These are phyloP conservation scores for Larimichthys crocea DNA, from an alignment of 2,113 vertebrate genomes.

Conservation along the genomic window DNA sequence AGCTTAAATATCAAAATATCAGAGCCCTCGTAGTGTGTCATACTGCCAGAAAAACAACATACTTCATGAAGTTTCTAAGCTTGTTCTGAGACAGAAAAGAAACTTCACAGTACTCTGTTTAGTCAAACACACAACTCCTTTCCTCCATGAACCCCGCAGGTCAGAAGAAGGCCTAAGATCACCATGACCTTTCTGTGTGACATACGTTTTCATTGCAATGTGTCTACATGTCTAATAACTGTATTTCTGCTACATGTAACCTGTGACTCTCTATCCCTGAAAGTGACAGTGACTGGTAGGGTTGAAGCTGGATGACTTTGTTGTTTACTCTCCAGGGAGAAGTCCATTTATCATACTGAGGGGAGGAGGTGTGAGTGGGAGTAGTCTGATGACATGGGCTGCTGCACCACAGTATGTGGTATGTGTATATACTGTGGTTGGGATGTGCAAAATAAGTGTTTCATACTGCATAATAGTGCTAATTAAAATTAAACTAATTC, in stretches of 20 bases:
- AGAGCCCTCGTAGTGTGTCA: too few species aligned
- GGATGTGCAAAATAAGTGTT: neutral
- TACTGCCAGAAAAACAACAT: neutral
- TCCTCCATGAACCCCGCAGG: neutral
- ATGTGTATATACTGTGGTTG: constrained; percentile 6
- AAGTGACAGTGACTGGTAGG: constrained; percentile 62
- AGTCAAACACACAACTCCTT: neutral
- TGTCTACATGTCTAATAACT: constrained; percentile 46
- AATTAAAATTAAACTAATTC: neutral
- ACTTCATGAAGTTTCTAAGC: neutral
- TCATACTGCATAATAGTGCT: neutral
- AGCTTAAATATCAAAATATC: neutral
- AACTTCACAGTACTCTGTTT: neutral
- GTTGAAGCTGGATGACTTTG: constrained; percentile 69
- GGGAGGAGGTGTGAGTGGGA: constrained; percentile 64
- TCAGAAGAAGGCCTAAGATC: constrained; percentile 8
- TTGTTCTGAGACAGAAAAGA: neutral
- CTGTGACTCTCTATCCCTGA: constrained; percentile 43
- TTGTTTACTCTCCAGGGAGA: constrained; percentile 71
- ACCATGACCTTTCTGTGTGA: constrained; percentile 15
- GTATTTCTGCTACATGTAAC: constrained; percentile 39
- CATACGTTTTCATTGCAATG: constrained; percentile 17
- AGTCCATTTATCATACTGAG: constrained; percentile 71
- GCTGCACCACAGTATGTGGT: constrained; percentile 44
- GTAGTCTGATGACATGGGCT: constrained; percentile 58